These are phyloP conservation scores for Dinoponera quadriceps DNA, from an alignment of 1,140 invertebrate genomes.

Conservation along the genomic window DNA sequence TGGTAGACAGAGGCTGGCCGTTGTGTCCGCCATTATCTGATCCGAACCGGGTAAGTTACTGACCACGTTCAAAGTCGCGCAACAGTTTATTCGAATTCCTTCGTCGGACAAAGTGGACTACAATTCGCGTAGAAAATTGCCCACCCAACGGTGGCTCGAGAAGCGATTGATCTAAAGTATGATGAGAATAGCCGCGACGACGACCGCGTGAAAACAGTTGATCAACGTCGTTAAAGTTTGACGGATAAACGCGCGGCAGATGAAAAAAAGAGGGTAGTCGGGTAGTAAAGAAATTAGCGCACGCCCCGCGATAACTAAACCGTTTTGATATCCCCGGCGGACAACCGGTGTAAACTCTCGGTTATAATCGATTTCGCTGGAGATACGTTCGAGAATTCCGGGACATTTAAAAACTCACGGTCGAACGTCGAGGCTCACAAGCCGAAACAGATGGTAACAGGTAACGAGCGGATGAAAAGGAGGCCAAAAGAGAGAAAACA, in stretches of 20 bases:
- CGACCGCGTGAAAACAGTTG: background rate
- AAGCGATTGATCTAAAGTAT: background rate
- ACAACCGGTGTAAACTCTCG: background rate
- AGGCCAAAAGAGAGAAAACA: constrained; percentile 25
- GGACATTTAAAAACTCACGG: constrained; percentile 10
- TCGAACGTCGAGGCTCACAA: background rate
- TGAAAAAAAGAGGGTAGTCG: background rate
- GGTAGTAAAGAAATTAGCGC: background rate
- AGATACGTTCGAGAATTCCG: background rate
- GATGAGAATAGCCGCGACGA: background rate
- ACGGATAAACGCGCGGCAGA: background rate
- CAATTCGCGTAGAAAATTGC: background rate
- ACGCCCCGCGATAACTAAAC: background rate
- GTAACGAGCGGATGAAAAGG: constrained; percentile 33
- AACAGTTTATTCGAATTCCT: constrained; percentile 38
- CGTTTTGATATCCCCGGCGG: background rate
- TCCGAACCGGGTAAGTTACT: constrained; percentile 53
- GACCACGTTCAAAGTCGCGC: constrained; percentile 53
- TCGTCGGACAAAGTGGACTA: background rate
- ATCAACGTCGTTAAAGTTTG: background rate
- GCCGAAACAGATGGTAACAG: constrained; percentile 35
- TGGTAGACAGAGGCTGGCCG: constrained; percentile 61
- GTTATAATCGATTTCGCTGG: background rate
- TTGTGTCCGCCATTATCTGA: constrained; percentile 73
- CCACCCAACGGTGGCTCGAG: too few relatives aligned